Conservation (phyloP, 2,888 invertebrate genomes). For the Leptogaster cylindrica region DNA sequence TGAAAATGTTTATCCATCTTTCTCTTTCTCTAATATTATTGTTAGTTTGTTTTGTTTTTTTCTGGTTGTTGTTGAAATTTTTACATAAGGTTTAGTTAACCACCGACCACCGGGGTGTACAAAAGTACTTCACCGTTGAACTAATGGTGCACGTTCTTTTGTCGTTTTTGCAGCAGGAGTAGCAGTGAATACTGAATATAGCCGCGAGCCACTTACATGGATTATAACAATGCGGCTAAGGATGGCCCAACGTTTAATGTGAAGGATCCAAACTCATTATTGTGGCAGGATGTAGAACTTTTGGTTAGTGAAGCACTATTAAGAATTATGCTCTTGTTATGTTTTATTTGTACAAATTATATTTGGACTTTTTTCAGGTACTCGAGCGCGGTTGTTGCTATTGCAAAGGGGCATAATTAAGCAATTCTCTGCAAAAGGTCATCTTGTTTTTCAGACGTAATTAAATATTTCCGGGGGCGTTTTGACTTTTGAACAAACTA, state of each 20-base stretch:
- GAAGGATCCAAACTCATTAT: not conserved
- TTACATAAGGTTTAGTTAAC: not conserved
- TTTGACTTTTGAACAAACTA: conserved; percentile 17
- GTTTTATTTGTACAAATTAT: no score
- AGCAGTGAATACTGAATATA: conserved; percentile 9
- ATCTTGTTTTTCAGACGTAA: no score
- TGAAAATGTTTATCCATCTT: no score
- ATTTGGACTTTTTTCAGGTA: no score
- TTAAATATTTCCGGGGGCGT: conserved; percentile 25
- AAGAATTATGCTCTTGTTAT: not conserved
- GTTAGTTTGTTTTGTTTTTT: no score
- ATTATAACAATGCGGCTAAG: conserved; percentile 11
- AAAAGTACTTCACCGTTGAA: conserved; percentile 1
- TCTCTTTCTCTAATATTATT: no score
- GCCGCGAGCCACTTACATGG: conserved; percentile 20
- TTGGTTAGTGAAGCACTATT: conserved; percentile 12
- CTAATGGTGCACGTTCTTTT: no score
- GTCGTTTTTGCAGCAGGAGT: not conserved
- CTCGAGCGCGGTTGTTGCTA: no score
- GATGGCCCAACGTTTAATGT: conserved; percentile 8
- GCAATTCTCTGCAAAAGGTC: not conserved
- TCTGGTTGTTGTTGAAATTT: not conserved
- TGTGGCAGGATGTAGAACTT: not conserved
- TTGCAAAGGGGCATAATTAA: conserved; percentile 24
- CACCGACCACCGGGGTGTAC: not conserved